Conservation (phyloP, 2,888 invertebrate genomes). For the Pyrrhia umbra region DNA sequence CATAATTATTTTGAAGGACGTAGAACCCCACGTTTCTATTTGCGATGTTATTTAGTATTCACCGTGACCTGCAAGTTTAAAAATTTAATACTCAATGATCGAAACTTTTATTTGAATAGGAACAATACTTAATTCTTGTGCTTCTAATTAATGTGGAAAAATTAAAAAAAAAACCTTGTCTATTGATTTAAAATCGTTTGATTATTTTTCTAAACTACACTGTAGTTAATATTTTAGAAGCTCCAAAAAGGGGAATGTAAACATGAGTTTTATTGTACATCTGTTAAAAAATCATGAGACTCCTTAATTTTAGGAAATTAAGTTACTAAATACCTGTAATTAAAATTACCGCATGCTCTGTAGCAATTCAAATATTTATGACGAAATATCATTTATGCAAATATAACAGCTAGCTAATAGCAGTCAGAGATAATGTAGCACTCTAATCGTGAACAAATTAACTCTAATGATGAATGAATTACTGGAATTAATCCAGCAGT, state of each 20-base stretch:
- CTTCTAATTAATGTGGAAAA: neutral
- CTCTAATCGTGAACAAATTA: no score
- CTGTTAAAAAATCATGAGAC: no score
- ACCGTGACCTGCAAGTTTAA: neutral
- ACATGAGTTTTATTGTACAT: no score
- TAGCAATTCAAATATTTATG: neutral
- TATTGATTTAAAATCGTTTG: neutral
- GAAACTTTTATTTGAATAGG: neutral
- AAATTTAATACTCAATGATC: neutral
- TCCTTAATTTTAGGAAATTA: no score
- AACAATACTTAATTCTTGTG: neutral
- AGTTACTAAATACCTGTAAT: neutral
- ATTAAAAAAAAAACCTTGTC: neutral
- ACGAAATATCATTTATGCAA: neutral
- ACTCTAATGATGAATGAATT: no score
- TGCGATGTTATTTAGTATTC: neutral
- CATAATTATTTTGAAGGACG: slow-evolving; percentile 41
- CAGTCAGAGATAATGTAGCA: no score
- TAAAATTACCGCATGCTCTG: neutral
- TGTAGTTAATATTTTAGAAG: no score
- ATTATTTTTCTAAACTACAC: no score
- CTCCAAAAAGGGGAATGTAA: no score
- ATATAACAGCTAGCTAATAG: no score
- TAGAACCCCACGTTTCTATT: slow-evolving; percentile 6
- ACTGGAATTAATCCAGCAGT: no score